Evolutionary conservation across 2,888 invertebrate species (phyloP), one percentile per base, ranked within the genome.

Genomic region (Drosophila maculinotata): DNA sequence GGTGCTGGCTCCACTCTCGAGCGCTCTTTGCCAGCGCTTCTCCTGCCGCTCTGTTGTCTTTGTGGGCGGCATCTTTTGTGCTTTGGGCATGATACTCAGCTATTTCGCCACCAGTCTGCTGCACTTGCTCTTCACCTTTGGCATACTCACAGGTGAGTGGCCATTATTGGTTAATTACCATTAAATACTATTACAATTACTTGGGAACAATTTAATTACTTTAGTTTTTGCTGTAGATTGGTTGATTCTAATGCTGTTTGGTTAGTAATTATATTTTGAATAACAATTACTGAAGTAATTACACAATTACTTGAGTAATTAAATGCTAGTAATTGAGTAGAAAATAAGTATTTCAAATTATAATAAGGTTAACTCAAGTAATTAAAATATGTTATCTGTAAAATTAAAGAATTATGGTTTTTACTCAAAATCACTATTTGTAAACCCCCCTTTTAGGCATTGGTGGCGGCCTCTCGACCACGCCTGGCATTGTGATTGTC

Each of bases 401-500:
- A n/a, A n/a, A n/a, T n/a, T n/a, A n/a, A n/a, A n/a, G n/a, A n/a
- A n/a, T n/a, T n/a, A n/a, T n/a, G n/a, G n/a, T n/a, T n/a, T n/a
- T n/a, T n/a, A n/a, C 20, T 20, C 4, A 20, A 4, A 20, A 20
- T 4, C 4, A 4, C 20, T 20, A 20, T 20, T 20, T 20, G n/a
- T 20, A 20, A 20, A 20, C 4, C 20, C 2, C 9, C 17, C 1
- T 6, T n/a, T 0, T 6, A 94, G 96, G 96, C 31, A 95, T 95
- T 56, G 96, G 96, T 0, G 95, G 95, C 0, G 96, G 96, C 0
- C 92, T 96, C 0, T 95, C 95, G 0, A 96, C 96, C 1, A 96
- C 96, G 0, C 96, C 96, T 0, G 96, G 96, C 0, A 95, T 96
- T 49, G 95, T 96, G 6, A 95, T 96, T 63, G 96, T 96, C 0